Evolutionary conservation across 1,140 invertebrate species (phyloP).

Genomic region (Plectrocnemia conspersa): DNA sequence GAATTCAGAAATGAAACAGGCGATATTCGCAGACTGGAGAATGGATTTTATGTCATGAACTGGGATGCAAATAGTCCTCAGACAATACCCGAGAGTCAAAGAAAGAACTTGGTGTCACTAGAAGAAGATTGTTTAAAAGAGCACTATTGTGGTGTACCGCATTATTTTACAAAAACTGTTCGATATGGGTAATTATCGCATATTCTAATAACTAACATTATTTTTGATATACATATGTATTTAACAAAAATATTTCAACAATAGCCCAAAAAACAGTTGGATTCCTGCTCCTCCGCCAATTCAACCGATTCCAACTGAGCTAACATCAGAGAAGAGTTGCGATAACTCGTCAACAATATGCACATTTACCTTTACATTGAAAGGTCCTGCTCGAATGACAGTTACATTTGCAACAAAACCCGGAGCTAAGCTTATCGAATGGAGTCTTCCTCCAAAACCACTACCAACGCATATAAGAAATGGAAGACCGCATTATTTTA

Average conservation of each 20-base stretch:
- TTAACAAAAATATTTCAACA: no score
- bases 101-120: conserved; percentile 4
- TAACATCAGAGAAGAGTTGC: neutral
- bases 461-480: conserved; percentile 10
- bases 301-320: neutral
- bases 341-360: neutral
- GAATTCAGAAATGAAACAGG: neutral
- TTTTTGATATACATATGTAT: no score
- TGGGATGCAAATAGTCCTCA: conserved; percentile 29
- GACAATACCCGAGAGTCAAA: conserved; percentile 13
- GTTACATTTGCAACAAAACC: conserved; percentile 15
- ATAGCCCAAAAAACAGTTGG: conserved; percentile 11
- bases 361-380: conserved; percentile 7
- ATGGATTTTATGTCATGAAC: conserved; percentile 31
- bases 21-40: conserved; percentile 8
- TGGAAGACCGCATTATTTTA: conserved; percentile 18
- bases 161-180: conserved; percentile 28
- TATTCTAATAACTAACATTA: no score
- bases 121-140: conserved; percentile 22
- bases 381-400: conserved; percentile 26
- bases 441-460: conserved; percentile 14
- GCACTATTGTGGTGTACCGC: conserved; percentile 26
- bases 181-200: conserved; percentile 21
- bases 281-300: conserved; percentile 5
- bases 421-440: conserved; percentile 8